Percentiles rank a stretch among this genome's conserved stretches.
Conservation (phyloP, 2,797 vertebrate genomes). For the Danio tinwini region DNA sequence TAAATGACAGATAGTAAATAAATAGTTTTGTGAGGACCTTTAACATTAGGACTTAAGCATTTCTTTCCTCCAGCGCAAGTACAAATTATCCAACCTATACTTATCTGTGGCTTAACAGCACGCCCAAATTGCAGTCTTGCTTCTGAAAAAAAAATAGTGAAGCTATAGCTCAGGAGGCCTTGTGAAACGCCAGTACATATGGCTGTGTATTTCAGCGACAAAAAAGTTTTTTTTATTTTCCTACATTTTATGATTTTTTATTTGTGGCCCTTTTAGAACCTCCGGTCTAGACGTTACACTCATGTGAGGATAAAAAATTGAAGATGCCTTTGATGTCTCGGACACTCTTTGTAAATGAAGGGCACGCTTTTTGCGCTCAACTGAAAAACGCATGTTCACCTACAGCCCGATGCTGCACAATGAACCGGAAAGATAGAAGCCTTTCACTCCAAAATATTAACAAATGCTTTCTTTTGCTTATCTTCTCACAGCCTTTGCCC, state of each 20-base stretch:
- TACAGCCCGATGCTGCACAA: conserved; percentile 56
- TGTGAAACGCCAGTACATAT: conserved; percentile 49
- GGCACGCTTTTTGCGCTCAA: conserved; percentile 51
- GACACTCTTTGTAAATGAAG: conserved; percentile 52
- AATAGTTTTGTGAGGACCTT: conserved; percentile 57
- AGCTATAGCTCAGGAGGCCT: conserved; percentile 54
- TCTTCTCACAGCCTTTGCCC: conserved; percentile 44
- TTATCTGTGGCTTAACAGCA: conserved; percentile 65
- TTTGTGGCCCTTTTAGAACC: conserved; percentile 26
- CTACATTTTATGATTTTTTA: conserved; percentile 38
- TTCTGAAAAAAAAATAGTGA: conserved; percentile 54
- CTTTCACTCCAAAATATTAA: conserved; percentile 4
- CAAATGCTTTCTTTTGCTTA: neutral
- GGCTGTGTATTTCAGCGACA: conserved; percentile 43
- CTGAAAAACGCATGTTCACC: conserved; percentile 61
- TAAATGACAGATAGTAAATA: conserved; percentile 53
- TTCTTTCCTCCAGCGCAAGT: conserved; percentile 63
- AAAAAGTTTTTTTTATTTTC: conserved; percentile 46
- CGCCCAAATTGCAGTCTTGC: conserved; percentile 69
- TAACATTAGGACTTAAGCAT: conserved; percentile 63
- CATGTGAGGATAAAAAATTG: conserved; percentile 56
- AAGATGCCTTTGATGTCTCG: conserved; percentile 57
- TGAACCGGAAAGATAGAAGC: conserved; percentile 25
- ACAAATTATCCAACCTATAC: conserved; percentile 67
- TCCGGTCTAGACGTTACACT: conserved; percentile 45